phyloP scores from a whole-genome alignment of 2,888 invertebrate genomes.

The Heliconius sara region DNA sequence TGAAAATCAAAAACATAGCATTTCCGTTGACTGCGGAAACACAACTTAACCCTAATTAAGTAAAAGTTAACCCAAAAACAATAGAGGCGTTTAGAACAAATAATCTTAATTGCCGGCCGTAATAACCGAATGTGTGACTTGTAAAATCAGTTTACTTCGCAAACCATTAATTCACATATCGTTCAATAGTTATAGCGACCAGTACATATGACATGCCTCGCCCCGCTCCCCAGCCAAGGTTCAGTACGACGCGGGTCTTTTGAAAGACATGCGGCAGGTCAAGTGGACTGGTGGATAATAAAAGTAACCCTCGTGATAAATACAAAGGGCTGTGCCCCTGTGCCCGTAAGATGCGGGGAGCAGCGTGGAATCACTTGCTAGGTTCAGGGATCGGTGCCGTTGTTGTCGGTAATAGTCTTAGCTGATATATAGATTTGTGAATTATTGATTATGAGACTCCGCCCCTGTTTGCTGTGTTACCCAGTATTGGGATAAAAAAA shows the following conservation, averaged over 20 bases:
- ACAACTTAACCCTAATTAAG: neutral
- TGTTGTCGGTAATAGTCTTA: slow-evolving; percentile 35
- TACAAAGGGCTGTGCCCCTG: slow-evolving; percentile 78
- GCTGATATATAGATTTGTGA: slow-evolving; percentile 27
- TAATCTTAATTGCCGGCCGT: slow-evolving; percentile 46
- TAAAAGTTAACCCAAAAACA: slow-evolving; percentile 25
- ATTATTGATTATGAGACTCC: slow-evolving; percentile 14
- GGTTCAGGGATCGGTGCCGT: slow-evolving; percentile 53
- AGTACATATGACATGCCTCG: slow-evolving; percentile 53
- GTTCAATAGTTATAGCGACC: slow-evolving; percentile 69
- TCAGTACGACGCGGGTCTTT: slow-evolving; percentile 48
- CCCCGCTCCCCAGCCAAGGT: slow-evolving; percentile 52
- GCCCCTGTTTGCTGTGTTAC: neutral
- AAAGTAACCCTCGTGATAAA: slow-evolving; percentile 78
- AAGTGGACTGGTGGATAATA: slow-evolving; percentile 65
- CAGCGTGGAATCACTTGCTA: slow-evolving; percentile 70
- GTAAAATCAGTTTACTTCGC: slow-evolving; percentile 79
- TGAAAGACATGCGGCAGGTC: slow-evolving; percentile 63
- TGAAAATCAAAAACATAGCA: neutral
- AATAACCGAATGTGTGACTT: slow-evolving; percentile 57
- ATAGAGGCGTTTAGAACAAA: slow-evolving; percentile 37
- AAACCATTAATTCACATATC: slow-evolving; percentile 79
- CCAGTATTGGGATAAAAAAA: neutral
- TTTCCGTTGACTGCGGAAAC: neutral
- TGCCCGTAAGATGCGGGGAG: slow-evolving; percentile 62